These are phyloP conservation scores for Abrostola tripartita DNA, from an alignment of 2,888 invertebrate species.

Conservation along the genomic window DNA sequence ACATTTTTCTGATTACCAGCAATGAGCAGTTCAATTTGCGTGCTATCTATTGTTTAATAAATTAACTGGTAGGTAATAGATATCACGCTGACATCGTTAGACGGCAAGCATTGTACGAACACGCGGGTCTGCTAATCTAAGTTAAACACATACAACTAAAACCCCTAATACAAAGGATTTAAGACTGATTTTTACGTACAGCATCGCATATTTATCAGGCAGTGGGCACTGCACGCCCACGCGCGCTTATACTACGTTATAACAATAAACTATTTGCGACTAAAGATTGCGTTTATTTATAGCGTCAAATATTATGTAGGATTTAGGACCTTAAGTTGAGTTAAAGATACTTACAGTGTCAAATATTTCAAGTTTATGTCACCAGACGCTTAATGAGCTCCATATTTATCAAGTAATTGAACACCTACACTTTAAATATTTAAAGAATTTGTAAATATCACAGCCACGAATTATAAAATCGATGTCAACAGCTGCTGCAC, in stretches of 20 bases:
- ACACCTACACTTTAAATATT: no score
- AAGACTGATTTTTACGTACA: neutral
- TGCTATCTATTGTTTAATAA: constrained; percentile 4
- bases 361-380: no score
- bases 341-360: no score
- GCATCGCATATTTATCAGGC: neutral
- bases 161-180: neutral
- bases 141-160: neutral
- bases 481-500: no score
- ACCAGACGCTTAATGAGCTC: no score
- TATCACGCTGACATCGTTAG: constrained; percentile 1
- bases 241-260: neutral
- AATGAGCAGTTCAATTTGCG: neutral
- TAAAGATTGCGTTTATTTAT: no score
- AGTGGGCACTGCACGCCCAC: neutral
- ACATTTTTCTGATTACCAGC: neutral
- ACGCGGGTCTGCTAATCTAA: neutral
- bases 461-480: no score
- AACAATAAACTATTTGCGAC: neutral
- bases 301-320: no score
- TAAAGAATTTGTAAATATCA: no score
- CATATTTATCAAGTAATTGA: no score
- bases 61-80: neutral
- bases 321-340: no score
- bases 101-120: neutral